Percentiles rank a stretch among this genome's conserved stretches.
phyloP scores from a whole-genome alignment of 2,113 vertebrate species.

The Turdus rufiventris region DNA sequence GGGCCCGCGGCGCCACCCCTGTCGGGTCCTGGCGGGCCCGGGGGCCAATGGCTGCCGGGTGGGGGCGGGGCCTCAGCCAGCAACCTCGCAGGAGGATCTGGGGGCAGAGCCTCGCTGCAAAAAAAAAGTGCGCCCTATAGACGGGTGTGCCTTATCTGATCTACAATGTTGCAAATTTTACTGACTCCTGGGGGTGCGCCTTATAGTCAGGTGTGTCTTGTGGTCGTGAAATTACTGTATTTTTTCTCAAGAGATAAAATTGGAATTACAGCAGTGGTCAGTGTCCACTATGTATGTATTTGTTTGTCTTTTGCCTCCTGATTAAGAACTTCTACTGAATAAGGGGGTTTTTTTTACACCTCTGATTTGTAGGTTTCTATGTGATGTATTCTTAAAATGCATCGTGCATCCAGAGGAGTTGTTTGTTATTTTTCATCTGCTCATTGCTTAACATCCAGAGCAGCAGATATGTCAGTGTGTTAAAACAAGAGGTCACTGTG shows the following conservation, averaged over 20 bases:
- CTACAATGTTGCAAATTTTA: too few relatives aligned
- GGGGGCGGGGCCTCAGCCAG: too few relatives aligned
- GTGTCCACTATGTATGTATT: not conserved
- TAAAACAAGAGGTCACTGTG: not conserved
- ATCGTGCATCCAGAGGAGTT: not conserved
- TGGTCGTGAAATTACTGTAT: too few relatives aligned
- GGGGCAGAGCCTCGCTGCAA: too few relatives aligned
- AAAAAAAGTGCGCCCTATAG: too few relatives aligned
- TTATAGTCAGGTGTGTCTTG: too few relatives aligned
- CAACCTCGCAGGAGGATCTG: too few relatives aligned
- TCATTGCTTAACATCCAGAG: not conserved
- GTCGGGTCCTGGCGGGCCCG: too few relatives aligned
- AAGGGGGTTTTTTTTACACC: accelerated
- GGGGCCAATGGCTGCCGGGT: too few relatives aligned
- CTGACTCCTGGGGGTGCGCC: too few relatives aligned
- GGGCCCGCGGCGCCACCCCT: too few relatives aligned
- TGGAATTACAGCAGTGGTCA: not conserved
- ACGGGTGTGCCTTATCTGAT: too few relatives aligned
- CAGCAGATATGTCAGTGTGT: not conserved
- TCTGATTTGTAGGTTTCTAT: not conserved
- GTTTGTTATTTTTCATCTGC: not conserved
- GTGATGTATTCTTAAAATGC: not conserved
- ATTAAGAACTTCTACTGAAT: not conserved
- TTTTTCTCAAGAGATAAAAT: not conserved
- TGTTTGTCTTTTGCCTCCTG: not conserved